Conservation (phyloP, 2,888 invertebrate species). For the Drosophila imparisetae region DNA sequence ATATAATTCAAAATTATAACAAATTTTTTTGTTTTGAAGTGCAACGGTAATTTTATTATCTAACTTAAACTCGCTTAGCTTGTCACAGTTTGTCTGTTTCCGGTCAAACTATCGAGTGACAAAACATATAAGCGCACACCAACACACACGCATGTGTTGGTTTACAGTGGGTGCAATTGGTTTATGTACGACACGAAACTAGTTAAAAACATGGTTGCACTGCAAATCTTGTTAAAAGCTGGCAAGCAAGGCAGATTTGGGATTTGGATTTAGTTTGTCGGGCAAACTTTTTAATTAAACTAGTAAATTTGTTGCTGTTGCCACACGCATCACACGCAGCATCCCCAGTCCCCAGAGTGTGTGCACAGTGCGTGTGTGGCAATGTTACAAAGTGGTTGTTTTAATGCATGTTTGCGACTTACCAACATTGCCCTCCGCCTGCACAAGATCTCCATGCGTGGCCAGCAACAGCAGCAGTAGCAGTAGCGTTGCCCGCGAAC, state of each 20-base stretch:
- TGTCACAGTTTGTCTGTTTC: conserved; percentile 39
- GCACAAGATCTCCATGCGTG: conserved; percentile 73
- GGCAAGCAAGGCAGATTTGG: conserved; percentile 1
- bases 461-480: conserved; percentile 73
- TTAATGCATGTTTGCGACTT: conserved; percentile 54
- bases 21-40: not conserved
- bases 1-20: not conserved
- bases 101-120: conserved; percentile 37
- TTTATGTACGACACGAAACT: conserved; percentile 55
- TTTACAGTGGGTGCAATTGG: conserved; percentile 45
- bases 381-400: not conserved
- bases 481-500: conserved; percentile 53
- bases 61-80: conserved; percentile 51
- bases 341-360: not conserved
- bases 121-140: conserved; percentile 9
- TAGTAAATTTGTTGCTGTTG: conserved; percentile 62
- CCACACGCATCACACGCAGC: conserved; percentile 29
- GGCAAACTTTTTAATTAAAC: conserved; percentile 74
- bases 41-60: conserved; percentile 50
- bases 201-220: conserved; percentile 68
- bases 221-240: conserved; percentile 41
- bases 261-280: conserved; percentile 33
- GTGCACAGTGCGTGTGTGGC: not conserved
- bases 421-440: conserved; percentile 84
- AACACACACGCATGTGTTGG: conserved; percentile 1